Conservation (phyloP, 1,140 invertebrate species). For the Pachyrhynchus sulphureomaculatus region DNA sequence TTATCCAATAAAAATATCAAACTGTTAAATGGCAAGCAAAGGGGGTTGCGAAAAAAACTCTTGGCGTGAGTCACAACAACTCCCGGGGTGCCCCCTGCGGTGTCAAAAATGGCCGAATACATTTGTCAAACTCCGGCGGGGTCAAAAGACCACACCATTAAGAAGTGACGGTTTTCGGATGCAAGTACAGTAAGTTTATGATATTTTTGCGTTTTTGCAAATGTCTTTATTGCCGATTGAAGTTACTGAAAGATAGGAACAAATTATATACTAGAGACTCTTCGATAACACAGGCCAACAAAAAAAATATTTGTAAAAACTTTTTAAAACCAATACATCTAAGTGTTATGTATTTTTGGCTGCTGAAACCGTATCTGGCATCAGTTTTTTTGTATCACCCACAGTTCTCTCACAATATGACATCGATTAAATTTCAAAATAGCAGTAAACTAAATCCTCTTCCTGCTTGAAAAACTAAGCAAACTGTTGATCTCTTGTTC, state of each 20-base stretch:
- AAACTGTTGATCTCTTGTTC: too few species aligned
- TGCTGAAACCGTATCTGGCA: too few species aligned
- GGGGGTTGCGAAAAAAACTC: neutral
- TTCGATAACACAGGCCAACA: too few species aligned
- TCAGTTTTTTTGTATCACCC: too few species aligned
- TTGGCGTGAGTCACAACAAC: neutral
- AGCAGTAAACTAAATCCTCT: too few species aligned
- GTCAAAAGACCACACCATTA: conserved; percentile 1
- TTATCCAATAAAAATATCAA: conserved; percentile 6
- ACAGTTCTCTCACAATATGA: too few species aligned
- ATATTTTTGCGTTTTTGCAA: neutral
- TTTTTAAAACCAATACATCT: too few species aligned
- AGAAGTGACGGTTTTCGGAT: neutral
- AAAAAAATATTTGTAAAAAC: too few species aligned
- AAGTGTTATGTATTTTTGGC: too few species aligned
- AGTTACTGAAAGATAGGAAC: neutral
- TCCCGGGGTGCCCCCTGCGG: neutral
- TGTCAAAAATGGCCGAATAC: conserved; percentile 15
- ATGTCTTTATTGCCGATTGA: neutral
- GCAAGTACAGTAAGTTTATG: neutral
- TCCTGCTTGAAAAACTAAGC: too few species aligned
- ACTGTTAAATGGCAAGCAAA: neutral
- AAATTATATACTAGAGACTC: too few species aligned
- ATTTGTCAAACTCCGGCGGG: conserved; percentile 4
- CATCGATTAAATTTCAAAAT: too few species aligned